Percentiles rank a stretch among this genome's conserved stretches.
phyloP scores from a whole-genome alignment of 2,797 vertebrate species.

The Gadopsis marmoratus region DNA sequence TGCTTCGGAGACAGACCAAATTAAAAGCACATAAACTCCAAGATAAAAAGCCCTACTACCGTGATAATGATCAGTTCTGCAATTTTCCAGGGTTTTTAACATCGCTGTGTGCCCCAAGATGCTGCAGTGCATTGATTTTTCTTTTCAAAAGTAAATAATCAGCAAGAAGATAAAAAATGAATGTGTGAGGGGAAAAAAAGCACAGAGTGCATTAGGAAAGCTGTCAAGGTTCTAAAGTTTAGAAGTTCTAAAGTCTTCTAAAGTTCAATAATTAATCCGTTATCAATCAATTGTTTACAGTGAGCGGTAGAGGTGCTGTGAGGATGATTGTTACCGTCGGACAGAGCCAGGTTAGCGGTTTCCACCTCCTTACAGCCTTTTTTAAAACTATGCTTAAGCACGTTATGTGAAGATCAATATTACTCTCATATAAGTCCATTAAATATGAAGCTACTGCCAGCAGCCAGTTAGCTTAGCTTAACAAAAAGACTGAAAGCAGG shows the following conservation, averaged over 20 bases:
- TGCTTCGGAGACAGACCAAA: conserved; percentile 52
- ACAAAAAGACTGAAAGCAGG: not conserved
- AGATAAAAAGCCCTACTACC: conserved; percentile 48
- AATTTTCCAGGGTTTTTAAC: conserved; percentile 48
- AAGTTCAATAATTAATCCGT: too few relatives aligned
- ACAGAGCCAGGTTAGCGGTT: too few relatives aligned
- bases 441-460: not conserved
- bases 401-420: too few relatives aligned
- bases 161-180: conserved; percentile 27
- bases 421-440: not conserved
- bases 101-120: conserved; percentile 19
- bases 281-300: too few relatives aligned
- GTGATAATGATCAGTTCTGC: conserved; percentile 55
- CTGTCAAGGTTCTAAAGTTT: conserved; percentile 4
- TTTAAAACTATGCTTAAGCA: too few relatives aligned
- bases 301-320: too few relatives aligned
- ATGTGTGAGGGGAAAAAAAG: conserved; percentile 5
- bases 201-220: conserved; percentile 15
- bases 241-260: too few relatives aligned
- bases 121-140: conserved; percentile 44
- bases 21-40: conserved; percentile 55
- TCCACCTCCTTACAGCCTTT: too few relatives aligned
- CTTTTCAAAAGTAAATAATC: conserved; percentile 43
- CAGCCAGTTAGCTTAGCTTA: not conserved
- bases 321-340: too few relatives aligned